phyloP scores from a whole-genome alignment of 2,888 invertebrate species.

The Syritta pipiens region DNA sequence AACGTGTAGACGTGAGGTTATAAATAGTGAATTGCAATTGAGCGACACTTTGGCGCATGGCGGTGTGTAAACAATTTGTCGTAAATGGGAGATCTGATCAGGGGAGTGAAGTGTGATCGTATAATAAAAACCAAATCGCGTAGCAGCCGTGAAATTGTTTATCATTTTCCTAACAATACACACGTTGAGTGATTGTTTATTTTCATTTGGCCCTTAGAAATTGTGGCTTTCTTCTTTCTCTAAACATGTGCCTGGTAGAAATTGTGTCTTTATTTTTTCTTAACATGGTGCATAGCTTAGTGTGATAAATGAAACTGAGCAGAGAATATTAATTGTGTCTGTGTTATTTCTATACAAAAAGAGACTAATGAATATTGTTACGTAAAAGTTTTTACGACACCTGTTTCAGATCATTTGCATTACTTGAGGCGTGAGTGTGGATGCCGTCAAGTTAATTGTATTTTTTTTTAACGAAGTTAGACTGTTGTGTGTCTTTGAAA shows the following conservation, averaged over 20 bases:
- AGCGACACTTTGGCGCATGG: slow-evolving; percentile 1
- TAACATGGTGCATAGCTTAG: too few relatives aligned
- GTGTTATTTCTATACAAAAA: neutral
- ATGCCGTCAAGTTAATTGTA: neutral
- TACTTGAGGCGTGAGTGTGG: neutral
- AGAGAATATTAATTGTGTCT: neutral
- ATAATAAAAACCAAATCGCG: neutral
- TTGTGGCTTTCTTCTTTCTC: neutral
- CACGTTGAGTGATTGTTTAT: slow-evolving; percentile 8
- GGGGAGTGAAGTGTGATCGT: neutral
- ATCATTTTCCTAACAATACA: slow-evolving; percentile 9
- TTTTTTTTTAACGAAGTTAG: too few relatives aligned
- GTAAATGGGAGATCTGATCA: neutral
- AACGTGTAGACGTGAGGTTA: slow-evolving; percentile 11
- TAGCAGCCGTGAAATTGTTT: slow-evolving; percentile 3
- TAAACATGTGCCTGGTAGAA: neutral
- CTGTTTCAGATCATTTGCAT: neutral
- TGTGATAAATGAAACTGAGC: too few relatives aligned
- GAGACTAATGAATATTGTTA: neutral
- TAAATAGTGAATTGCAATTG: slow-evolving; percentile 39
- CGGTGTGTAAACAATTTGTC: slow-evolving; percentile 16
- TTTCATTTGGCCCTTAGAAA: neutral
- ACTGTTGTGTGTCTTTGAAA: too few relatives aligned
- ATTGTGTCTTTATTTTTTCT: neutral
- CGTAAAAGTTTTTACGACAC: neutral